Evolutionary conservation across 2,797 vertebrate species (phyloP).

Genomic region (Ctenochaetus hawaiiensis): DNA sequence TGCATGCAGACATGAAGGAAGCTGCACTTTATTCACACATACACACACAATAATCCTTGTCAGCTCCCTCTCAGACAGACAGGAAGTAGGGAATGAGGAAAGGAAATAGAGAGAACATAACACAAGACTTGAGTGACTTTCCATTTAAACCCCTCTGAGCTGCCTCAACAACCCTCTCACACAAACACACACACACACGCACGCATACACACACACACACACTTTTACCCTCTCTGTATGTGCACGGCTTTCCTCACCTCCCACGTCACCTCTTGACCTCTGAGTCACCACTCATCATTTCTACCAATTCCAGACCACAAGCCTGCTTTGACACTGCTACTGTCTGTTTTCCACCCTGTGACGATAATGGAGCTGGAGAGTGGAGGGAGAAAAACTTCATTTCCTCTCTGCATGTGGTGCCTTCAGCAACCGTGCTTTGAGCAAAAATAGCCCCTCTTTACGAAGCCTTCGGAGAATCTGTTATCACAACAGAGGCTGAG

Average conservation of each 20-base stretch:
- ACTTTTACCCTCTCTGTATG: conserved; percentile 7
- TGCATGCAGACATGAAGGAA: conserved; percentile 13
- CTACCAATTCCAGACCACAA: conserved; percentile 26
- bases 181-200: conserved; percentile 3
- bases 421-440: not conserved
- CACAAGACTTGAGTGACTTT: conserved; percentile 69
- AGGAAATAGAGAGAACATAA: conserved; percentile 56
- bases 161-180: not conserved
- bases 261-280: conserved; percentile 27
- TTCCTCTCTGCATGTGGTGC: conserved; percentile 22
- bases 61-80: conserved; percentile 55
- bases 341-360: conserved; percentile 10
- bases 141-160: conserved; percentile 57
- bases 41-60: conserved; percentile 41
- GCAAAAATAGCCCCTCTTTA: conserved; percentile 13
- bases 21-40: not conserved
- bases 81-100: conserved; percentile 54
- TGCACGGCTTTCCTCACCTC: conserved; percentile 33
- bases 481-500: conserved; percentile 7
- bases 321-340: conserved; percentile 37
- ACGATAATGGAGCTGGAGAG: conserved; percentile 28
- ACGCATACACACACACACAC: conserved; percentile 17
- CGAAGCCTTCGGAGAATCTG: conserved; percentile 11
- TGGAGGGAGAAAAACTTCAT: conserved; percentile 28
- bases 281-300: conserved; percentile 31